phyloP scores from a whole-genome alignment of 2,113 vertebrate genomes.

The Syngnathus floridae region DNA sequence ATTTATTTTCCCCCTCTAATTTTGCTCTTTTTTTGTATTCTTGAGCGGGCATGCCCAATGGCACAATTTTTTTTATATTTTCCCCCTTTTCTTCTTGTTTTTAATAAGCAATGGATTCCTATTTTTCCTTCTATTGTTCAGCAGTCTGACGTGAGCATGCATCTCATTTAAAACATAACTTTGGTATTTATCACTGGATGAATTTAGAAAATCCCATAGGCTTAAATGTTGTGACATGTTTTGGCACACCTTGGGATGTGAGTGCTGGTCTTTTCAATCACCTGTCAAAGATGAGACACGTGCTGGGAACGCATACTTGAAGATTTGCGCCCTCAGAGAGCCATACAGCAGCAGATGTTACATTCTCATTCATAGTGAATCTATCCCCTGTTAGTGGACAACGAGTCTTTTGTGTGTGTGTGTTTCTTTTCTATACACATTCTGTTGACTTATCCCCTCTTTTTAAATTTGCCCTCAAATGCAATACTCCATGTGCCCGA shows the following conservation, averaged over 20 bases:
- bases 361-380: slow-evolving; percentile 13
- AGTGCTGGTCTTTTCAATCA: slow-evolving; percentile 35
- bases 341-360: background rate
- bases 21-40: too few relatives aligned
- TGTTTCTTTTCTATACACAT: background rate
- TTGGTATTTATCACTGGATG: too few relatives aligned
- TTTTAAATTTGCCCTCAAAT: slow-evolving; percentile 22
- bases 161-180: too few relatives aligned
- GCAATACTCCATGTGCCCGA: background rate
- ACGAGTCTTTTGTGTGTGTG: background rate
- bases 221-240: slow-evolving; percentile 21
- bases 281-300: slow-evolving; percentile 33
- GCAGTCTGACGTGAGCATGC: too few relatives aligned
- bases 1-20: too few relatives aligned
- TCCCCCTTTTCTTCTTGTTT: too few relatives aligned
- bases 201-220: slow-evolving; percentile 1
- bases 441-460: slow-evolving; percentile 1
- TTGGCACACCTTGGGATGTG: slow-evolving; percentile 30
- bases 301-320: slow-evolving; percentile 18
- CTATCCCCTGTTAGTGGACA: slow-evolving; percentile 10
- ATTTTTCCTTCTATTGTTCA: too few relatives aligned
- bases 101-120: too few relatives aligned
- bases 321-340: slow-evolving; percentile 7
- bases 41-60: too few relatives aligned
- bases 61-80: too few relatives aligned